Conservation (phyloP, 2,888 invertebrate genomes). For the Oscheius myriophilus region DNA sequence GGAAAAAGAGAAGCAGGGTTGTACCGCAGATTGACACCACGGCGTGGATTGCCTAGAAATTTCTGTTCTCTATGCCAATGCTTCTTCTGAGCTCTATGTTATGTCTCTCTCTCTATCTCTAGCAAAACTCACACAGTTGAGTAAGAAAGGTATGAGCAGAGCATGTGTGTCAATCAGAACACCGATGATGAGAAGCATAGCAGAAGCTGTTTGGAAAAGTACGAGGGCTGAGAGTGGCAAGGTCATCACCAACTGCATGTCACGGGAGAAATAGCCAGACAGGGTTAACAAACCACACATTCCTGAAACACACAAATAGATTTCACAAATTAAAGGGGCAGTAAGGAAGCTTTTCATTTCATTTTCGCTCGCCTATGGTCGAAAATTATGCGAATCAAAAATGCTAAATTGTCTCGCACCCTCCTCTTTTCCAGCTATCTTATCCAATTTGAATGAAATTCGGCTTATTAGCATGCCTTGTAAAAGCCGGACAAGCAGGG, state of each 20-base stretch:
- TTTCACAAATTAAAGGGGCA: too few relatives aligned
- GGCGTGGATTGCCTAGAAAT: constrained; percentile 8
- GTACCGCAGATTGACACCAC: neutral
- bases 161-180: constrained; percentile 53
- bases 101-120: neutral
- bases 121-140: constrained; percentile 39
- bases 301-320: constrained; percentile 30
- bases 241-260: constrained; percentile 38
- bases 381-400: too few relatives aligned
- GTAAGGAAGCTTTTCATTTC: too few relatives aligned
- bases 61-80: too few relatives aligned
- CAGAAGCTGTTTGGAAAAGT: constrained; percentile 41
- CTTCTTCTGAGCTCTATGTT: too few relatives aligned
- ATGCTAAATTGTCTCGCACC: too few relatives aligned
- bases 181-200: constrained; percentile 56
- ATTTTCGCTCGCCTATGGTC: too few relatives aligned
- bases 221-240: constrained; percentile 39
- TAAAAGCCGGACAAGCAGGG: too few relatives aligned
- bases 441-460: too few relatives aligned
- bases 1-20: neutral
- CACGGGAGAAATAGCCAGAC: constrained; percentile 35
- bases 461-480: too few relatives aligned
- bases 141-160: constrained; percentile 54
- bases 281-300: constrained; percentile 43
- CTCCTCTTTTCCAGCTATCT: too few relatives aligned